Evolutionary conservation across 2,113 vertebrate species (phyloP), one percentile per base, ranked within the genome.

Genomic region (Salvator merianae): DNA sequence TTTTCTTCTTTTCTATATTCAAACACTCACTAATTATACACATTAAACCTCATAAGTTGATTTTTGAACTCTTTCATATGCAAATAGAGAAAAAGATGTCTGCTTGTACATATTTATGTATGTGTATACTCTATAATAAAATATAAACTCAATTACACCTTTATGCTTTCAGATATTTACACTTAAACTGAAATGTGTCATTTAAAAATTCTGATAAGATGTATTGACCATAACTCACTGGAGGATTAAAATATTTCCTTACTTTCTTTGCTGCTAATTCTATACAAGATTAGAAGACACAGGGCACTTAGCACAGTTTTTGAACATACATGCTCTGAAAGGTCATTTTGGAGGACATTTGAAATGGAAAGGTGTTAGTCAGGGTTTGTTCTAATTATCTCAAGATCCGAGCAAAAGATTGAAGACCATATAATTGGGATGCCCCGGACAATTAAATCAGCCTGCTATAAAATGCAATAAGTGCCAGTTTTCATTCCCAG

Each of bases 401-500:
- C 86, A 88, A 89, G 88, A 90, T 93, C 85, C 88, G 68, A 0
- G 83, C 89, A 88, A 90, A 90, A 93, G 92, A 89, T 81, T 88
- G 89, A 89, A 93, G 86, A 72, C 88, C 89, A 62, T 91, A 89
- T 92, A 94, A 91, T 70, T 72, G 85, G 93, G 91, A 92, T 86
- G 90, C 93, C 89, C 82, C 86, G 93, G 94, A 96, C 95, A 94
- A 95, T 95, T 93, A 91, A 93, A 91, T 93, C 92, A 91, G 93
- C 84, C 93, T 95, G 90, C 91, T 95, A 85, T 94, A 87, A 93
- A 94, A 95, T 91, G 90, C 85, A 69, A 91, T 93, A 94, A 95
- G 94, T 94, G 93, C 95, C 94, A 94, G 93, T 93, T 93, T 93
- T 93, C 90, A 91, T 95, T 93, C 94, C 95, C 92, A 81, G 78